Conservation (phyloP, 2,113 vertebrate genomes). For the Gambusia affinis region DNA sequence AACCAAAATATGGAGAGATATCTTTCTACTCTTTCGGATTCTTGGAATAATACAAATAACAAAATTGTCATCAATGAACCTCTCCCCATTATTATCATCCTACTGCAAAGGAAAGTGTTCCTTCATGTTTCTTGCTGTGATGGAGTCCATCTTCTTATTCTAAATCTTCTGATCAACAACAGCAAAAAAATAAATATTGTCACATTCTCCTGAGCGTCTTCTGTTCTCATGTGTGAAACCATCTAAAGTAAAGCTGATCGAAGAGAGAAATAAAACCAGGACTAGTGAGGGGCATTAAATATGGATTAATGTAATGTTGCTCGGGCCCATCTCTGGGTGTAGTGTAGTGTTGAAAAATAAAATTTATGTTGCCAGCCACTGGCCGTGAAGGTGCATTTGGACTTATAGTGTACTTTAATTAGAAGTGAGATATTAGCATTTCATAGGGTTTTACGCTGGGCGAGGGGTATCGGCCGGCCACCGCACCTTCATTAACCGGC, state of each 20-base stretch:
- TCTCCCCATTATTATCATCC: background rate
- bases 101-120: background rate
- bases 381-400: slow-evolving; percentile 87
- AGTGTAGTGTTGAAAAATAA: slow-evolving; percentile 72
- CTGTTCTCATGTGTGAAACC: background rate
- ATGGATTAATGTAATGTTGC: slow-evolving; percentile 81
- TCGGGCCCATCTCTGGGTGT: slow-evolving; percentile 72
- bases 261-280: slow-evolving; percentile 34
- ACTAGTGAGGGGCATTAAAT: slow-evolving; percentile 72
- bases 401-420: slow-evolving; percentile 97
- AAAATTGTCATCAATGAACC: background rate
- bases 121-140: background rate
- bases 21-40: background rate
- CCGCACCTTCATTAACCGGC: slow-evolving; percentile 96
- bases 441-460: slow-evolving; percentile 96
- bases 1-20: background rate
- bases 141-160: background rate
- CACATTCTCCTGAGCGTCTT: background rate
- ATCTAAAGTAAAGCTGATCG: slow-evolving; percentile 40
- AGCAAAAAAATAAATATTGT: background rate
- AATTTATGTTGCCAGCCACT: slow-evolving; percentile 80
- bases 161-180: background rate
- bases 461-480: slow-evolving; percentile 90
- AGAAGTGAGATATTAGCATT: slow-evolving; percentile 98
- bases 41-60: background rate